These are phyloP conservation scores for Poecilia wingei DNA, from an alignment of 2,797 vertebrate genomes.

Conservation along the genomic window DNA sequence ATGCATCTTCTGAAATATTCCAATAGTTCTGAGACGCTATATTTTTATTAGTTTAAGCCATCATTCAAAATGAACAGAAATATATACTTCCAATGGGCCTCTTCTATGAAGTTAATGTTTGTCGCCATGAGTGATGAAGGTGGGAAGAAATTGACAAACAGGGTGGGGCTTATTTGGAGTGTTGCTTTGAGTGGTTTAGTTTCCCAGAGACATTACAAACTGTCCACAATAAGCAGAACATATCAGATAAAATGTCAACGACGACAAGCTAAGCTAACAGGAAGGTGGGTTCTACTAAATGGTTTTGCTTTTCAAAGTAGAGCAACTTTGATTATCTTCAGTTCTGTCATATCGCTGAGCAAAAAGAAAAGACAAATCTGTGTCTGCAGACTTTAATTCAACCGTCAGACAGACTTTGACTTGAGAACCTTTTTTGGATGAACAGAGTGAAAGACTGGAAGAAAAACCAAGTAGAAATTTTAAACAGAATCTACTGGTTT, in stretches of 20 bases:
- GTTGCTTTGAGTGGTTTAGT: constrained; percentile 33
- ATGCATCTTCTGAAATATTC: background rate
- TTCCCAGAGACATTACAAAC: constrained; percentile 35
- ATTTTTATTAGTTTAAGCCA: no score
- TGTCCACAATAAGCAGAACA: constrained; percentile 44
- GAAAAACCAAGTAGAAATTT: constrained; percentile 32
- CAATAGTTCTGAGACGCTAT: background rate
- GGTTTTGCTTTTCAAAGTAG: constrained; percentile 45
- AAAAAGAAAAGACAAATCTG: constrained; percentile 21
- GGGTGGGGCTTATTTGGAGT: background rate
- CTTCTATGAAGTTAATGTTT: no score
- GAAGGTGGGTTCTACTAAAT: constrained; percentile 48
- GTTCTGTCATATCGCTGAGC: constrained; percentile 16
- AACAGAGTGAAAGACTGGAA: constrained; percentile 17
- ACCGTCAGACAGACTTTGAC: constrained; percentile 36
- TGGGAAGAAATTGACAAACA: no score
- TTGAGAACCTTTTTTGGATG: constrained; percentile 1
- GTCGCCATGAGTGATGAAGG: no score
- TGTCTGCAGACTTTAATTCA: constrained; percentile 48
- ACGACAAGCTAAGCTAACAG: constrained; percentile 64
- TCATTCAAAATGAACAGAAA: no score
- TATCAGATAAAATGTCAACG: constrained; percentile 64
- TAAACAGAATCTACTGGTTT: constrained; percentile 7
- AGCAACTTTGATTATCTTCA: constrained; percentile 11
- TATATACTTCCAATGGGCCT: no score